A percentile compares a stretch with the other conserved stretches of the same genome.
Evolutionary conservation across 2,888 invertebrate genomes (phyloP).

Genomic region (Nasonia oneida): DNA sequence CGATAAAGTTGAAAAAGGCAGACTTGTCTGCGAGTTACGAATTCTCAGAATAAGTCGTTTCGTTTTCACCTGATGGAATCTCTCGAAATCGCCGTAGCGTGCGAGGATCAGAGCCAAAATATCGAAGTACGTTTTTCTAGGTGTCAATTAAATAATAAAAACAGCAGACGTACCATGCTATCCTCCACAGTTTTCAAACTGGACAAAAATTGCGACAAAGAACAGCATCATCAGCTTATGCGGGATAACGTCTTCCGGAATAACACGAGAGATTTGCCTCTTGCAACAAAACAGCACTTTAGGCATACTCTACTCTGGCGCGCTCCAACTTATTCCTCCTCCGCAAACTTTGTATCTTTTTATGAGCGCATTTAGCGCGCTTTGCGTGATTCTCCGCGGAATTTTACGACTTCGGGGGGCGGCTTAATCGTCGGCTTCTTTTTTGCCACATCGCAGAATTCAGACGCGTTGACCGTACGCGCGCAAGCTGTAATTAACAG

Average conservation of each 20-base stretch:
- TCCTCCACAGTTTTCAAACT: neutral
- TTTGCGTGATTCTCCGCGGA: neutral
- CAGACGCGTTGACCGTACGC: neutral
- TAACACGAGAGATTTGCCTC: neutral
- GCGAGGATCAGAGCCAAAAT: no score
- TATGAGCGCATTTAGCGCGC: neutral
- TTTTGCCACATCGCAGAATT: neutral
- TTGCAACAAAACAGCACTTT: neutral
- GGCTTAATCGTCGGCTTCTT: neutral
- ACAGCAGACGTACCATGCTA: neutral
- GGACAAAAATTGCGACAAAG: neutral
- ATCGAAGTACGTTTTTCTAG: no score
- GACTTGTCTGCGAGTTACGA: neutral
- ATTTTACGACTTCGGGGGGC: neutral
- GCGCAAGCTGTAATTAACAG: slow-evolving; percentile 4
- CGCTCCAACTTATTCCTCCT: neutral
- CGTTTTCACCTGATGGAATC: neutral
- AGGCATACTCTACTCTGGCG: neutral
- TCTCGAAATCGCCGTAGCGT: no score
- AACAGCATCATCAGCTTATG: neutral
- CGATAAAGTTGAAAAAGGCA: neutral
- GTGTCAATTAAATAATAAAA: neutral
- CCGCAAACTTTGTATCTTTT: slow-evolving; percentile 4
- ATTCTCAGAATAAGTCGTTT: neutral
- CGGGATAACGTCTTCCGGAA: neutral